These are phyloP conservation scores for Scaeva pyrastri DNA, from an alignment of 2,888 invertebrate species.

Conservation along the genomic window DNA sequence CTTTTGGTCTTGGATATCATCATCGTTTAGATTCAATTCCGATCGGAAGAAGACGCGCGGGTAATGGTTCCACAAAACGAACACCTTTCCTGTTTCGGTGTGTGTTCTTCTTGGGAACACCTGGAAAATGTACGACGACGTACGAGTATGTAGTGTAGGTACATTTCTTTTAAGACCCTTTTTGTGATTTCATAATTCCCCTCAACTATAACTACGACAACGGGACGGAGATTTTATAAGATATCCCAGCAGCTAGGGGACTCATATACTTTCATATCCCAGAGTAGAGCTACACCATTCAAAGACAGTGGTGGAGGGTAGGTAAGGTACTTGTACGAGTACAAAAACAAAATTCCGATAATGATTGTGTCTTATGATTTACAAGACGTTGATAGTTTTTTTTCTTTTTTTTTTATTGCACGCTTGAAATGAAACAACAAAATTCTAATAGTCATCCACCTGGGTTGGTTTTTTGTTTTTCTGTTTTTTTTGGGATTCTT, in stretches of 20 bases:
- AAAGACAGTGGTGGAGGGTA: neutral
- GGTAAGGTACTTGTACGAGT: neutral
- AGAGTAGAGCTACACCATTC: neutral
- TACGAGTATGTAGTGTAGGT: neutral
- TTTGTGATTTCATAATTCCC: constrained; percentile 40
- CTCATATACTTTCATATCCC: no score
- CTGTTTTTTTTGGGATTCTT: neutral
- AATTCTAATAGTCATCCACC: constrained; percentile 40
- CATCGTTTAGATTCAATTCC: neutral
- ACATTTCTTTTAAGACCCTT: constrained; percentile 51
- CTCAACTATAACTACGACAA: constrained; percentile 9
- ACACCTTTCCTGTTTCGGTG: constrained; percentile 64
- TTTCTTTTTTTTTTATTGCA: constrained; percentile 34
- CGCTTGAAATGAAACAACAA: constrained; percentile 25
- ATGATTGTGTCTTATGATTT: constrained; percentile 48
- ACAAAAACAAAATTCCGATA: constrained; percentile 42
- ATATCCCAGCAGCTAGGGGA: neutral
- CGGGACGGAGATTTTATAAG: constrained; percentile 8
- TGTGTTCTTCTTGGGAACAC: constrained; percentile 55
- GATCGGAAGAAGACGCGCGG: constrained; percentile 26
- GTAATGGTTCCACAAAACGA: constrained; percentile 22
- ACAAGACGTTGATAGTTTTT: constrained; percentile 53
- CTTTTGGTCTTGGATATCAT: constrained; percentile 67
- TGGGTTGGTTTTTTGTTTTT: constrained; percentile 21
- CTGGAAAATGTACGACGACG: constrained; percentile 48